Base-by-base conservation (phyloP, 2,113 vertebrate species). In the Piprites chloris region DNA sequence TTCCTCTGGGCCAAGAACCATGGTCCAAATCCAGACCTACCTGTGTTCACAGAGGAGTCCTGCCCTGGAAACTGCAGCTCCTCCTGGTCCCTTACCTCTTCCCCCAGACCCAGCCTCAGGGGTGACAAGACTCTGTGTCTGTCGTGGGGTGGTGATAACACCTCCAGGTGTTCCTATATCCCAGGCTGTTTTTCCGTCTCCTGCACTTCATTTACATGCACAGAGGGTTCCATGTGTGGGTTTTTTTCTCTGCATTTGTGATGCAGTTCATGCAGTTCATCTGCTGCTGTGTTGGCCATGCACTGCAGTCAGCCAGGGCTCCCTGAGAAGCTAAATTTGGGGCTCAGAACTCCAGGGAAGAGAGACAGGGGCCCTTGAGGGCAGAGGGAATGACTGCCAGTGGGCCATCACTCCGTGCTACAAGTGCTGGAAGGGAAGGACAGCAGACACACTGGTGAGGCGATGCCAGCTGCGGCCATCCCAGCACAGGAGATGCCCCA, bases 341-440 rank as follows among this genome's bases (percentile, higher is more conserved):
- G 27, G 7, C 22, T 84, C 41, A 73, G 33, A 59, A 39, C 22
- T 50, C 15, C 23, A 37, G 39, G n/a, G 22, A 72, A 77, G 53
- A 55, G 20, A 33, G 22, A 35, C 1, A 5, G 58, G 30, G 6
- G 3, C 3, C 15, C 14, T 2, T 4, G 14, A 14, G 46, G 37
- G 11, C 27, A 63, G 7, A 47, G 11, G 17, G 28, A 59, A 27
- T 62, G 72, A 27, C 21, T 39, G 21, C 27, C 32, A 69, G n/a
- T 0, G 2, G 20, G 17, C 14, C 24, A n/a, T 16, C 76, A 44
- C 9, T 46, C 9, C 65, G 14, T n/a, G 23, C 46, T 77, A 14
- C 20, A n/a, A 14, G 30, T 2, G 5, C 56, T 82, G 46, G 39
- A 55, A 52, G 37, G 30, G 39, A 56, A 67, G 42, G 19, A 41